Conservation (phyloP, 2,113 vertebrate genomes). For the Oryctolagus cuniculus region mOryCun1.1 NC_091438.1:89361501-89362000, state of each 20-base stretch:
- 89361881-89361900: neutral
- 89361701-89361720: constrained; percentile 76
- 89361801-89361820: neutral
- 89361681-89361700: constrained; percentile 73
- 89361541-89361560: constrained; percentile 67
- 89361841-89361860: constrained; percentile 39
- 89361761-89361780: constrained; percentile 50
- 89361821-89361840: constrained; percentile 13
- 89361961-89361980: constrained; percentile 48
- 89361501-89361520: constrained; percentile 67
- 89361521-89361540: constrained; percentile 73
- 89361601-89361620: constrained; percentile 67
- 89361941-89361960: neutral
- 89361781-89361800: constrained; percentile 38
- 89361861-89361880: neutral
- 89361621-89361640: constrained; percentile 78
- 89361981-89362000: constrained; percentile 50
- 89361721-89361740: constrained; percentile 31
- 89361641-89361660: constrained; percentile 77
- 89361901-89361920: constrained; percentile 1
- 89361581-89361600: constrained; percentile 39
- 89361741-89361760: constrained; percentile 66
- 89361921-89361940: neutral
- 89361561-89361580: constrained; percentile 39
- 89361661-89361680: constrained; percentile 74